Evolutionary conservation across 1,140 invertebrate species (phyloP).

Genomic region (Harpegnathos saltator): DNA sequence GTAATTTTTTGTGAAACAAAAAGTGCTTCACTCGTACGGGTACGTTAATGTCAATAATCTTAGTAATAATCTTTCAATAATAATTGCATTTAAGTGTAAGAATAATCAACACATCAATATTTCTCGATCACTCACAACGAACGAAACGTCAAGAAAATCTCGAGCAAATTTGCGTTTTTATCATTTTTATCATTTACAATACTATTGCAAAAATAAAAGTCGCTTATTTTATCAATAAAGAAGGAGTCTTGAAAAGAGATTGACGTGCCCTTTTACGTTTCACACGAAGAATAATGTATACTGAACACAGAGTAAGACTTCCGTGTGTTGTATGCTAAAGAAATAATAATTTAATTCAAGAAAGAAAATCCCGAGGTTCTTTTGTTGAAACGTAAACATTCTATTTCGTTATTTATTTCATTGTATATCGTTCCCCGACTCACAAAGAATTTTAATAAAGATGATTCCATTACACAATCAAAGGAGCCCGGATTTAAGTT

Average conservation of each 20-base stretch:
- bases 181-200: neutral
- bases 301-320: neutral
- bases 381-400: conserved; percentile 13
- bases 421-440: neutral
- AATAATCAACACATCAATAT: conserved; percentile 13
- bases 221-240: neutral
- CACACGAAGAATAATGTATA: neutral
- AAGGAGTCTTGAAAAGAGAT: conserved; percentile 10
- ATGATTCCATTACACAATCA: neutral
- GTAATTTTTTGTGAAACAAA: neutral
- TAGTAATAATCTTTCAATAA: neutral
- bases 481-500: conserved; percentile 2
- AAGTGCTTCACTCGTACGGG: neutral
- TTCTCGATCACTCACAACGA: neutral
- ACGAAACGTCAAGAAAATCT: neutral
- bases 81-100: neutral
- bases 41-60: neutral
- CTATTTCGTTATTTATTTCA: neutral
- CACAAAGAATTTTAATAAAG: conserved; percentile 41
- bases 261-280: neutral
- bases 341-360: conserved; percentile 25
- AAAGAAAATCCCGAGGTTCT: conserved; percentile 4
- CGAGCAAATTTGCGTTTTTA: neutral
- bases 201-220: neutral
- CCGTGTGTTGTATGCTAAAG: neutral